Evolutionary conservation across 2,113 vertebrate species (phyloP).

Genomic region (Archilochus colubris): DNA sequence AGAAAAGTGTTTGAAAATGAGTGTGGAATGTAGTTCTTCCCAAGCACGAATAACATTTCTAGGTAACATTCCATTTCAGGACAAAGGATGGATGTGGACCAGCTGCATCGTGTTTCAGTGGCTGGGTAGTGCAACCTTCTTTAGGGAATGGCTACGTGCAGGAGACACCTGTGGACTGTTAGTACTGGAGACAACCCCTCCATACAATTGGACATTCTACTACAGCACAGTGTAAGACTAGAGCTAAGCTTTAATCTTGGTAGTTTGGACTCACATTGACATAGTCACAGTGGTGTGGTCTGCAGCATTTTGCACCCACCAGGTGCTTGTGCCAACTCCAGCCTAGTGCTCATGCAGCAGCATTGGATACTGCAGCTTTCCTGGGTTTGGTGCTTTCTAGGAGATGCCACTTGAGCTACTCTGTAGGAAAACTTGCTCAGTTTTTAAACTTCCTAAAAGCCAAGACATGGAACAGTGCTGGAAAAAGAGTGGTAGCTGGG

Average conservation of each 20-base stretch:
- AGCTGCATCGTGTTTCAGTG: background rate
- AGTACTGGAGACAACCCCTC: background rate
- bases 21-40: background rate
- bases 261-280: background rate
- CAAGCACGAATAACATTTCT: background rate
- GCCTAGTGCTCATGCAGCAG: background rate
- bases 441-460: background rate
- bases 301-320: background rate
- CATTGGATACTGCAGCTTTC: accelerated
- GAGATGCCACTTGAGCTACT: background rate
- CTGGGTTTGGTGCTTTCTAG: background rate
- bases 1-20: background rate
- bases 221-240: background rate
- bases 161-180: background rate
- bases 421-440: background rate
- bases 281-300: background rate
- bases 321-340: background rate
- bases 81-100: slow-evolving; percentile 4
- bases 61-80: background rate
- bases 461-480: background rate
- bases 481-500: background rate
- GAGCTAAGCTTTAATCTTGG: background rate
- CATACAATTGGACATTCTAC: background rate
- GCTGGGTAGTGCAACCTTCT: background rate
- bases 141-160: background rate